Base-by-base conservation (phyloP, 2,888 invertebrate genomes). In the Siphonodentalium dalli region DNA sequence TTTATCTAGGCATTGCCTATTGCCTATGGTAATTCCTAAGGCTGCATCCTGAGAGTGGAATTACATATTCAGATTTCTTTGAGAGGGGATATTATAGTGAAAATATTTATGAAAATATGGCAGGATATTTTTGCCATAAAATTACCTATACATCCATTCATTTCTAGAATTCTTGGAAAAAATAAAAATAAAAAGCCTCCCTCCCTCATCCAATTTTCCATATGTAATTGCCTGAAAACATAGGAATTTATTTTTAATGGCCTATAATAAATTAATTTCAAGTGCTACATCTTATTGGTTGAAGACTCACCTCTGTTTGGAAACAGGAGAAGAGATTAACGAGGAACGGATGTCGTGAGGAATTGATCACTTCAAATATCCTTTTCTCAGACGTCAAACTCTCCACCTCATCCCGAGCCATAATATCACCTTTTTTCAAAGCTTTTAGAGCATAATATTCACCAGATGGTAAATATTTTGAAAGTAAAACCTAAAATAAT, bases 391-490 rank as follows among this genome's bases (percentile, higher is more conserved):
- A 96, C 72, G 99, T 87, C 69, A 99, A 85, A 48, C 96, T 96
- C 80, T 99, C 99, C 39, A 99, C 96, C 84, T 99, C 99, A 81
- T 99, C 99, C 72, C 99, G 87, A 8, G 94, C 92, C 71, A 99
- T 93, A 63, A 99, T 97, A 85, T 99, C 99, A 66, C 97, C 98
- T 84, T 99, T 99, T 84, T 99, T 99, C 78, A 99, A 86, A 54
- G 98, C 97, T 85, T 99, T 99, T 68, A 99, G 92, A 63, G 99
- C 99, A 84, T 94, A 99, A 84, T 97, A 97, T 84, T 96, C 94
- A 74, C 90, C 90, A 31, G 92, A 92, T 72, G 91, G 89, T 83
- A 88, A 90, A 84, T 96, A 92, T 84, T 98, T 95, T 51, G 95
- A 89, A 66, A 99, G 84, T 73, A 99, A 94, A 37, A 88, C 87